Conservation (phyloP, 1,140 invertebrate genomes). For the Drosophila watanabei region DNA sequence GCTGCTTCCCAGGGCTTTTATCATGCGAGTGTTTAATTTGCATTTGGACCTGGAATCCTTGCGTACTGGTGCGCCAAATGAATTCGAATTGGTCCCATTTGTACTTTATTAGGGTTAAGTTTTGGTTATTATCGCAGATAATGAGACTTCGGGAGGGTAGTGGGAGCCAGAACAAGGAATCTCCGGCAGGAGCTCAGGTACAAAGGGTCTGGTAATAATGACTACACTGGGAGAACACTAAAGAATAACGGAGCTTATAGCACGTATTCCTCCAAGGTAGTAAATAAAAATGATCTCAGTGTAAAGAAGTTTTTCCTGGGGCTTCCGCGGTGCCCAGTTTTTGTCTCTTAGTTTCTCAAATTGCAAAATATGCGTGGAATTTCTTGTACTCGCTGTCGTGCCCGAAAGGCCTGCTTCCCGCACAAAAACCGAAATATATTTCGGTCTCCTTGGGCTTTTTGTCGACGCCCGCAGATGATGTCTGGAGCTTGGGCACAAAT, state of each 20-base stretch:
- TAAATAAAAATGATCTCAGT: not conserved
- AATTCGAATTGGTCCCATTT: slow-evolving; percentile 84
- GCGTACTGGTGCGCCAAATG: slow-evolving; percentile 56
- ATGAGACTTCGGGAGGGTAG: slow-evolving; percentile 29
- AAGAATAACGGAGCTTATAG: not conserved
- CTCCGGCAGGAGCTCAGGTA: slow-evolving; percentile 19
- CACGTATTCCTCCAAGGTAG: not conserved
- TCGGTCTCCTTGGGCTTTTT: slow-evolving; percentile 42
- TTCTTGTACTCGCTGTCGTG: slow-evolving; percentile 65
- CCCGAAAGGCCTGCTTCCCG: slow-evolving; percentile 29
- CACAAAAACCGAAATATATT: slow-evolving; percentile 57
- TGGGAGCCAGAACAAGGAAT: slow-evolving; percentile 15
- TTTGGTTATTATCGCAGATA: slow-evolving; percentile 69
- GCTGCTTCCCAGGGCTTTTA: slow-evolving; percentile 56
- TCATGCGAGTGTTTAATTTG: slow-evolving; percentile 66
- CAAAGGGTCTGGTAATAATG: slow-evolving; percentile 4
- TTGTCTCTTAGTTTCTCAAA: slow-evolving; percentile 41
- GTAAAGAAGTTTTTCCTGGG: slow-evolving; percentile 31
- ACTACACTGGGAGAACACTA: slow-evolving; percentile 5
- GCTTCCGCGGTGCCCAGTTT: slow-evolving; percentile 15
- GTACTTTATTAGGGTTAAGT: slow-evolving; percentile 80
- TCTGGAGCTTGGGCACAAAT: slow-evolving; percentile 9
- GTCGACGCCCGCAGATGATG: slow-evolving; percentile 45
- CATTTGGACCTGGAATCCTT: slow-evolving; percentile 44
- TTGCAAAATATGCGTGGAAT: slow-evolving; percentile 78